Evolutionary conservation across 2,113 vertebrate species (phyloP), one percentile per base, ranked within the genome.

Genomic region (Oryzias celebensis): DNA sequence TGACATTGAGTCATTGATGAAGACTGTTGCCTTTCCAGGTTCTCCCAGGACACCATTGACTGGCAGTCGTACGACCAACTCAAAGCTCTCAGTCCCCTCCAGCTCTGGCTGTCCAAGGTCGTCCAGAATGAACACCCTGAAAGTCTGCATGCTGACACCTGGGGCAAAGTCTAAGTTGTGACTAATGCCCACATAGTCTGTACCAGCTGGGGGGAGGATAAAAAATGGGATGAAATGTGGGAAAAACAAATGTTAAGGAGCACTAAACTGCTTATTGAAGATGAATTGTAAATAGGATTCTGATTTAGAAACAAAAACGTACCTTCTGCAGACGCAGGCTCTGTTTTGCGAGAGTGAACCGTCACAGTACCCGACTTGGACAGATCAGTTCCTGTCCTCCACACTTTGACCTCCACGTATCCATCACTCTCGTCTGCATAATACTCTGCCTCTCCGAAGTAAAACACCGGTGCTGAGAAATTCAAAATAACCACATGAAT

Each of bases 181-280:
- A 73, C 96, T 96, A 81, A 98, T 96, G 26, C 94, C 96, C 54
- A 97, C 94, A 3, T 98, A 98, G 82, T 98, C 96, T 23, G 93
- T 51, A 53, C 95, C 94, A 50, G 95, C 96, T 98, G 66, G 1
- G 71, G n/a, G 7, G 6, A 14, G 36, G 18, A 49, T 3, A 50
- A 48, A 41, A 7, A 43, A 24, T 0, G 0, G 6, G 3, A 15
- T 0, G n/a, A 20, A 3, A 26, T n/a, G 15, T 24, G 0, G 6
- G 16, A 36, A 20, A 20, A 28, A 31, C 24, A 26, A n/a, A 44
- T 23, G 52, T 57, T 52, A 1, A 52, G 10, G 48, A 1, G 20
- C 14, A 53, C 1, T 58, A 4, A 22, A 41, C 13, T 36, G 44
- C 13, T 7, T 46, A 16, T 51, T 28, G 14, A 31, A 18, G 4